phyloP scores from a whole-genome alignment of 2,113 vertebrate species.

The Progne subis region DNA sequence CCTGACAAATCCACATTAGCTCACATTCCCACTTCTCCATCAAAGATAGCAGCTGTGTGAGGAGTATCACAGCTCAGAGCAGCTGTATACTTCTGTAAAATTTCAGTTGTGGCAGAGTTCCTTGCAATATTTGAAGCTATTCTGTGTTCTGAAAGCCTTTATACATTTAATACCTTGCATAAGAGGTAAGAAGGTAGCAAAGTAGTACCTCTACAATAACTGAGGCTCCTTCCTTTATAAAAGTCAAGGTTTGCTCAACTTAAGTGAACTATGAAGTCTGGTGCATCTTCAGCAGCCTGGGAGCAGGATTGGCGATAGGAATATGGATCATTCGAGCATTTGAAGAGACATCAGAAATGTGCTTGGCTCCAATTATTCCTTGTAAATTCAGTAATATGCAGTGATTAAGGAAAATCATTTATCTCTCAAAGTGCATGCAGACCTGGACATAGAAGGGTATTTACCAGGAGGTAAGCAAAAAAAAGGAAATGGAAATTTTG shows the following conservation, averaged over 20 bases:
- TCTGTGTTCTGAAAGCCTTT: neutral
- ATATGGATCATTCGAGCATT: neutral
- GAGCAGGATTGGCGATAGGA: neutral
- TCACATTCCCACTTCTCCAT: neutral
- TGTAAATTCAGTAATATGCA: neutral
- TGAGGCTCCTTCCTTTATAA: neutral
- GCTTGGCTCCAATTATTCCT: neutral
- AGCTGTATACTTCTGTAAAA: neutral
- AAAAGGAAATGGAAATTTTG: neutral
- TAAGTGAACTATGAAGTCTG: neutral
- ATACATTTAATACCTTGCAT: neutral
- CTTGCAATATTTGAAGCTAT: neutral
- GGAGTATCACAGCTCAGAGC: neutral
- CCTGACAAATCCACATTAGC: neutral
- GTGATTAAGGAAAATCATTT: neutral
- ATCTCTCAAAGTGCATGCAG: fast-evolving
- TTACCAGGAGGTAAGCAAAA: neutral
- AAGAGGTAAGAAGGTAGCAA: neutral
- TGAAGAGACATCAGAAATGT: neutral
- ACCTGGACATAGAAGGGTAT: neutral
- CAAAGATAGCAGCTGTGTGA: neutral
- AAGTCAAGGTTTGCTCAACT: neutral
- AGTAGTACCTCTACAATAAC: neutral
- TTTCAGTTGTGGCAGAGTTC: neutral
- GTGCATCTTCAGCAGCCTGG: neutral